Base-by-base conservation (phyloP, 2,113 vertebrate species). In the Syngnathus typhle region DNA sequence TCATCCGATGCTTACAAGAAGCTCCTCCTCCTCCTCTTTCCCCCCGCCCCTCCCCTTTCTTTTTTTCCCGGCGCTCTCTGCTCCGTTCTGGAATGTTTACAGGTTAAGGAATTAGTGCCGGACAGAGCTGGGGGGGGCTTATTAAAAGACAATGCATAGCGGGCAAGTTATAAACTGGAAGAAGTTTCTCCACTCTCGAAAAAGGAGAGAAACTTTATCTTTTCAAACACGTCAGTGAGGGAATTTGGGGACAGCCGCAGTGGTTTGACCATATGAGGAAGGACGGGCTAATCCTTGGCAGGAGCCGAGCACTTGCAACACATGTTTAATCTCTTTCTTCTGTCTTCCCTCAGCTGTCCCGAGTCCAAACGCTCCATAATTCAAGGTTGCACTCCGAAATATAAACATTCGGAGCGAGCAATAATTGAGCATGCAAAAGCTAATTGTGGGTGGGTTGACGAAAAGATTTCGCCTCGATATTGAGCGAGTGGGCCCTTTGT, bases 21-120 rank as follows among this genome's bases (percentile, higher is more conserved):
- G 73, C 77, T 76, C 81, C 81, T 74, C 81, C 82, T 72, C 71
- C 67, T 60, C 67, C 71, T 74, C 12, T 66, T 74, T 52, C 38
- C 41, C 74, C 77, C 60, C 61, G 71, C 47, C 56, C 56, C 69
- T 73, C 60, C 62, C 56, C 62, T 63, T 67, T 69, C 21, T 19
- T 54, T 44, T 47, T 1, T 21, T 9, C 9, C 63, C 36, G 19
- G 27, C 46, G 9, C 63, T 65, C 64, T 71, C 27, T 65, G 60
- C 70, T 74, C 37, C 47, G 49, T 44, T 75, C 70, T 71, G 52
- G 78, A 79, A 81, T 87, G 84, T 88, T 87, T 83, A 85, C 82
- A 87, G 80, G 72, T 84, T 85, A 72, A 86, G 72, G 65, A 82
- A 75, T 68, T 67, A 69, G 39, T 68, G 64, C 65, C 76, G 74